A percentile compares a stretch with the other conserved stretches of the same genome.
Conservation (phyloP, 2,888 invertebrate species). For the Phortica okadai region DNA sequence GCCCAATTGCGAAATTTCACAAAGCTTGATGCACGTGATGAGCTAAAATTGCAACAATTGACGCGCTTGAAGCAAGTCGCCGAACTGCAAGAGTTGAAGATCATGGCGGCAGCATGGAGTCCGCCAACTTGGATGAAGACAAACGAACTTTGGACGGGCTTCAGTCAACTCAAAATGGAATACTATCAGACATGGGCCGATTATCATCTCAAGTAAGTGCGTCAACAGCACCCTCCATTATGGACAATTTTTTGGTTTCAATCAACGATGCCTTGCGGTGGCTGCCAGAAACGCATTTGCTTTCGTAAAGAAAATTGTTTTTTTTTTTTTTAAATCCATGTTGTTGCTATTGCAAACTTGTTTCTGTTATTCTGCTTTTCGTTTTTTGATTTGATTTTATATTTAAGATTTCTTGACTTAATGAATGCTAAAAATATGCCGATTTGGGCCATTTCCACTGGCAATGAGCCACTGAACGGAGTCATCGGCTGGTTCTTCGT, state of each 20-base stretch:
- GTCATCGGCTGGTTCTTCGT: conserved; percentile 78
- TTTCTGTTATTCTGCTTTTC: background rate
- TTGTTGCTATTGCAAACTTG: background rate
- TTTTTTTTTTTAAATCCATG: background rate
- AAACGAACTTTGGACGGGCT: conserved; percentile 80
- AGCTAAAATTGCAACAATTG: conserved; percentile 70
- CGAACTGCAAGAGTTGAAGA: conserved; percentile 64
- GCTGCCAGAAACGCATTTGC: background rate
- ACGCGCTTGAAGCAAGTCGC: conserved; percentile 62
- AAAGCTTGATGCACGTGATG: conserved; percentile 69
- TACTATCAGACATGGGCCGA: conserved; percentile 89
- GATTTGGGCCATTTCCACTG: conserved; percentile 91
- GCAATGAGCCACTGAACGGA: conserved; percentile 91
- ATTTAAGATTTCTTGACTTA: conserved; percentile 79
- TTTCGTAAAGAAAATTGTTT: background rate
- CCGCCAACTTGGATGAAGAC: conserved; percentile 86
- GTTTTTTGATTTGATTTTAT: conserved; percentile 10
- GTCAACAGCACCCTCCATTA: no score
- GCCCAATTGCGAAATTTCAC: conserved; percentile 81
- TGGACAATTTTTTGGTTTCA: no score
- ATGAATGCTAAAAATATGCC: conserved; percentile 83
- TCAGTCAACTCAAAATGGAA: conserved; percentile 78
- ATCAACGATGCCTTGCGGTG: no score
- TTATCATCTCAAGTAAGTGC: conserved; percentile 83
- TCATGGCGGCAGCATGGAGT: conserved; percentile 79